A percentile compares a stretch with the other conserved stretches of the same genome.
Conservation (phyloP, 2,113 vertebrate genomes). For the Taxidea taxus region DNA sequence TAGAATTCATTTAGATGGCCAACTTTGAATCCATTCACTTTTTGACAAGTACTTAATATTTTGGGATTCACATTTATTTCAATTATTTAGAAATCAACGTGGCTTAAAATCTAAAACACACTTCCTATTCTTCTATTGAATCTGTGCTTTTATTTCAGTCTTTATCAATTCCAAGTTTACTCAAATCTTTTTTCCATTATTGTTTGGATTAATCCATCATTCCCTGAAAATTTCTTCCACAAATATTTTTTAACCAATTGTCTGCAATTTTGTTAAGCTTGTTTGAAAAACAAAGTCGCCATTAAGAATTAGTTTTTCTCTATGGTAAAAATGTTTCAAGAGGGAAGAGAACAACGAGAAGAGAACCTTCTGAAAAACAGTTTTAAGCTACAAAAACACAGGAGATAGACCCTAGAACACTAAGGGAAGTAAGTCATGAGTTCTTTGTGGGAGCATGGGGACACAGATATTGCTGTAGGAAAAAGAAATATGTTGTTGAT, state of each 20-base stretch:
- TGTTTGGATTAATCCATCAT: background rate
- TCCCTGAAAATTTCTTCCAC: background rate
- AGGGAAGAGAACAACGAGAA: background rate
- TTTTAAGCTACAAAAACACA: background rate
- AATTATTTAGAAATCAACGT: slow-evolving; percentile 47
- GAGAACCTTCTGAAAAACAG: slow-evolving; percentile 2
- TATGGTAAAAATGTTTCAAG: slow-evolving; percentile 2
- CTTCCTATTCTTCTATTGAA: background rate
- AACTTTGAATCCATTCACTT: background rate
- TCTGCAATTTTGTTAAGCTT: background rate
- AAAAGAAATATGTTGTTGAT: background rate
- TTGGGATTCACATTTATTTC: slow-evolving; percentile 21
- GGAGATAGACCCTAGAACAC: background rate
- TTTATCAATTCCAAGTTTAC: slow-evolving; percentile 20
- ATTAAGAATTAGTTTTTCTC: slow-evolving; percentile 15
- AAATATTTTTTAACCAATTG: background rate
- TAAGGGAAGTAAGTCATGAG: background rate
- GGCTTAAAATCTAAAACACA: background rate
- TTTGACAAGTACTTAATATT: slow-evolving; percentile 27
- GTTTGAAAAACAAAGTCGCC: background rate
- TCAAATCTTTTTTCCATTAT: background rate
- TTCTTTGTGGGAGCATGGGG: background rate
- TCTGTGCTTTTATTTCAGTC: background rate
- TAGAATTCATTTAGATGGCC: background rate
- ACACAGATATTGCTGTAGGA: background rate